These are phyloP conservation scores for Pandion haliaetus DNA, from an alignment of 2,113 vertebrate genomes.

Conservation along the genomic window DNA sequence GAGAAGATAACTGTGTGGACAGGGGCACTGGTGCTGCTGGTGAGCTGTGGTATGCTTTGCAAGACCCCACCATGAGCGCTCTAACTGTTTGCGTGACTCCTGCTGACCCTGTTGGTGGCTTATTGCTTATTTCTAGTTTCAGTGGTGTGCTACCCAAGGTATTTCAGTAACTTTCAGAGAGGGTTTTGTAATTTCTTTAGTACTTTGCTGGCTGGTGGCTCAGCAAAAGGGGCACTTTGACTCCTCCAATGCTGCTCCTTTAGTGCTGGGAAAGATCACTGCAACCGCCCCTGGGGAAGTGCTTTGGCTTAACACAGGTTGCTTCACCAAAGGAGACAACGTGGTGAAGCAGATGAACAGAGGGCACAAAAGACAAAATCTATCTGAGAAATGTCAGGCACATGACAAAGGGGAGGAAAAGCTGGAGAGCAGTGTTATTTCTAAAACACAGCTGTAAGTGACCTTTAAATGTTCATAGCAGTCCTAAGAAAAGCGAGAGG, in stretches of 20 bases:
- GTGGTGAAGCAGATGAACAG: not conserved
- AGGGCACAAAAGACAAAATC: not conserved
- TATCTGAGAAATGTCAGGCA: not conserved
- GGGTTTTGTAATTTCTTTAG: not conserved
- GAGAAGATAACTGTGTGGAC: rapidly evolving
- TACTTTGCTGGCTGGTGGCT: not conserved
- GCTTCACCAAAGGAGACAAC: not conserved
- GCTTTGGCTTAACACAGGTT: not conserved
- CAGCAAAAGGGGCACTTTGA: rapidly evolving
- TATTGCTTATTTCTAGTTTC: too few relatives aligned
- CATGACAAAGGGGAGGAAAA: not conserved
- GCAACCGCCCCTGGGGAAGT: rapidly evolving
- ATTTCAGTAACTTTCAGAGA: not conserved
- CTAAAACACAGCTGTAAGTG: not conserved
- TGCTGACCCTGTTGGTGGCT: not conserved
- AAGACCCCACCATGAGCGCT: rapidly evolving
- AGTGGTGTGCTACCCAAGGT: not conserved
- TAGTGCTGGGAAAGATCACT: not conserved
- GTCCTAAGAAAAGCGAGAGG: not conserved
- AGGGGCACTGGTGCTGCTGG: not conserved
- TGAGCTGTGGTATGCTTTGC: not conserved
- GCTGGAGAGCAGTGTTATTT: not conserved
- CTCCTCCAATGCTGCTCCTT: not conserved
- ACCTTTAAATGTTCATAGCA: not conserved
- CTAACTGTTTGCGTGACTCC: rapidly evolving